Evolutionary conservation across 1,140 invertebrate species (phyloP).

Genomic region (Catajapyx aquilonaris): DNA sequence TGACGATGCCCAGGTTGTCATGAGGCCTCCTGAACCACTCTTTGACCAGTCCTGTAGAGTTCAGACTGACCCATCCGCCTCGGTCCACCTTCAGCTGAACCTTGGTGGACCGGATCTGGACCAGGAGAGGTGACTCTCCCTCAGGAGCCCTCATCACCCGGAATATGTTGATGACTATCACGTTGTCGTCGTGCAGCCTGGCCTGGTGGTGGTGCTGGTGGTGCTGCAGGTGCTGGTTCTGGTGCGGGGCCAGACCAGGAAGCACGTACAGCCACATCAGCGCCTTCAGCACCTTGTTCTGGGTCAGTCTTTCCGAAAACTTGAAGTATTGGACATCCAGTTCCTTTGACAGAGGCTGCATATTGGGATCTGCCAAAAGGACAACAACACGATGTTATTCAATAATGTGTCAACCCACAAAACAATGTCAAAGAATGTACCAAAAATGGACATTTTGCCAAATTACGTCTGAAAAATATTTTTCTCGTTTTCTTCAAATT

Average conservation of each 20-base stretch:
- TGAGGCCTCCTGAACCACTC: conserved; percentile 49
- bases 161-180: conserved; percentile 1
- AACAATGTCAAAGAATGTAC: no score
- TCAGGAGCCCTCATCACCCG: conserved; percentile 7
- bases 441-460: no score
- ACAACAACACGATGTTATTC: no score
- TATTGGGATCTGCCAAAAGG: no score
- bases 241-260: neutral
- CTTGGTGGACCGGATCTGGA: conserved; percentile 6
- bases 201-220: conserved; percentile 16
- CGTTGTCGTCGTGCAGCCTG: conserved; percentile 14
- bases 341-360: no score
- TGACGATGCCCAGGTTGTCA: conserved; percentile 47
- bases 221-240: conserved; percentile 8
- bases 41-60: conserved; percentile 48
- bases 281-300: conserved; percentile 27
- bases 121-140: conserved; percentile 9
- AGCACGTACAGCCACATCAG: conserved; percentile 28
- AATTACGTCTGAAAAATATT: no score
- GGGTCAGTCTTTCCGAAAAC: conserved; percentile 30
- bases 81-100: no score
- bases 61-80: conserved; percentile 48
- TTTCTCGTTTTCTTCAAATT: no score
- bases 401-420: no score
- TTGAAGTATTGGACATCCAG: conserved; percentile 32